A percentile compares a stretch with the other conserved stretches of the same genome.
Conservation (phyloP, 2,888 invertebrate genomes). For the Endomychus coccineus region DNA sequence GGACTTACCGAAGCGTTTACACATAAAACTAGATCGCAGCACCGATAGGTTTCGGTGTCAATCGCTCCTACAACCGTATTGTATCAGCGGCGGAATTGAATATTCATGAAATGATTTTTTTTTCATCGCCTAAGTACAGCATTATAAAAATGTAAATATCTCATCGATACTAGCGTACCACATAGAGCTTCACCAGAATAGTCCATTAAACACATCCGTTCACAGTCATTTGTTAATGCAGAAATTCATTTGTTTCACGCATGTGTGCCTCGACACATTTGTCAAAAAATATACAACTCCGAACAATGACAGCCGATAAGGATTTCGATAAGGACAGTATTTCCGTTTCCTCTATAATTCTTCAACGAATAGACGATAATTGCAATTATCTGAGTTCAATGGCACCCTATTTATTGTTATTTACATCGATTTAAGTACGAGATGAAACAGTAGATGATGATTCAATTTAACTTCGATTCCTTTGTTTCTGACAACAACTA, state of each 20-base stretch:
- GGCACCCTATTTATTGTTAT: conserved; percentile 23
- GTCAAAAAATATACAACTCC: conserved; percentile 28
- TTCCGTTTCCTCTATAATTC: conserved; percentile 35
- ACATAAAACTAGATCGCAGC: too few relatives aligned
- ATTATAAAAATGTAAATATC: conserved; percentile 31
- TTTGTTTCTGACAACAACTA: too few relatives aligned
- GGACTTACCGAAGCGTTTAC: too few relatives aligned
- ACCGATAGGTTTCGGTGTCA: too few relatives aligned
- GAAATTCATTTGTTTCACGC: conserved; percentile 41
- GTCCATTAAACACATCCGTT: conserved; percentile 40
- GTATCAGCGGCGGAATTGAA: too few relatives aligned
- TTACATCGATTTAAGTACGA: too few relatives aligned
- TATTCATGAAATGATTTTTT: too few relatives aligned
- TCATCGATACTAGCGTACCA: conserved; percentile 26
- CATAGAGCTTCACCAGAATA: conserved; percentile 29
- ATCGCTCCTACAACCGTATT: too few relatives aligned
- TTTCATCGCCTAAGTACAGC: conserved; percentile 19
- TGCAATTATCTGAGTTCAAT: conserved; percentile 32
- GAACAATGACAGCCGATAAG: conserved; percentile 39
- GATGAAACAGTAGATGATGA: too few relatives aligned
- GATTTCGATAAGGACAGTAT: conserved; percentile 34
- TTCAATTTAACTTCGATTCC: too few relatives aligned
- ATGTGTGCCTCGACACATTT: conserved; percentile 38
- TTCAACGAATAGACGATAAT: conserved; percentile 26
- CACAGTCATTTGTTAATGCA: conserved; percentile 40